Evolutionary conservation across 1,140 invertebrate genomes (phyloP).

Genomic region (Aradophagus sp.): DNA sequence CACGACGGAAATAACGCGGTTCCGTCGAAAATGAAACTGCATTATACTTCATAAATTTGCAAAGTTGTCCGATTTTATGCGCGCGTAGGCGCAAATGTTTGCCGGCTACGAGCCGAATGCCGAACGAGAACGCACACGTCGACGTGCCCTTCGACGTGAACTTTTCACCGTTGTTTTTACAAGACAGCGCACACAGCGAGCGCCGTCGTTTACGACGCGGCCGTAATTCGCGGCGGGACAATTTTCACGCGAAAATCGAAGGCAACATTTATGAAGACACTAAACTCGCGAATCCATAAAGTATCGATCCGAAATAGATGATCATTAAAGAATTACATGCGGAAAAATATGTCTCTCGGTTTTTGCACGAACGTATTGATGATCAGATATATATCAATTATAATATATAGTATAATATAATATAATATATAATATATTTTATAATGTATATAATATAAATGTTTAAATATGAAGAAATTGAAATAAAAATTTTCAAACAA

Average conservation of each 20-base stretch:
- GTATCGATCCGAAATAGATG: no score
- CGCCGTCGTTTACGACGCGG: slow-evolving; percentile 25
- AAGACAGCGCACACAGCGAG: slow-evolving; percentile 3
- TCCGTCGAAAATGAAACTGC: slow-evolving; percentile 54
- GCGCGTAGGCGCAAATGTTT: slow-evolving; percentile 57
- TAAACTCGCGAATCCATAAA: no score
- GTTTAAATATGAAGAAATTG: no score
- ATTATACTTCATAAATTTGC: slow-evolving; percentile 56
- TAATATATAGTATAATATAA: no score
- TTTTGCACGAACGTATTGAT: no score
- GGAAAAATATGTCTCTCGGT: no score
- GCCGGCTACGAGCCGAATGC: slow-evolving; percentile 28
- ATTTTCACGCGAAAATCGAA: slow-evolving; percentile 15
- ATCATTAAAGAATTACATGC: no score
- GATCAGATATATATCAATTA: no score
- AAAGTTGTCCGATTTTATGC: slow-evolving; percentile 51
- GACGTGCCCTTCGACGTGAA: slow-evolving; percentile 43
- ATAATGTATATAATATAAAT: no score
- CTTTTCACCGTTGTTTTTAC: slow-evolving; percentile 34
- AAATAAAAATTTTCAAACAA: no score
- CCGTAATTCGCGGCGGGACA: slow-evolving; percentile 7
- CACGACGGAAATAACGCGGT: slow-evolving; percentile 61
- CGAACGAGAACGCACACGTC: slow-evolving; percentile 50
- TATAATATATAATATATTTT: no score
- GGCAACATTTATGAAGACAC: slow-evolving; percentile 2